Evolutionary conservation across 2,113 vertebrate genomes (phyloP).

Genomic region (Carassius gibelio): DNA sequence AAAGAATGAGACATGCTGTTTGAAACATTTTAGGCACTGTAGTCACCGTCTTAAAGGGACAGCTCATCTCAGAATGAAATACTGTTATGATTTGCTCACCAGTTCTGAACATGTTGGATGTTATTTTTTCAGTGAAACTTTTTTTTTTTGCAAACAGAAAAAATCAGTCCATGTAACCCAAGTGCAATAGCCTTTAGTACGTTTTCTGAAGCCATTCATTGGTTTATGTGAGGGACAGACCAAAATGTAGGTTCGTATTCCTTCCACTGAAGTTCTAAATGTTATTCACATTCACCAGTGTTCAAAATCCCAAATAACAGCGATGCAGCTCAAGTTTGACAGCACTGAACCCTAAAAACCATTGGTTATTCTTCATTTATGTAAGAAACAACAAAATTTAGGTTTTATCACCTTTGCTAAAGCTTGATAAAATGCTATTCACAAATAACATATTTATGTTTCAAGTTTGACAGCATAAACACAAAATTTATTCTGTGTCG

Average conservation of each 20-base stretch:
- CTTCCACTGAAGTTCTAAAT: background rate
- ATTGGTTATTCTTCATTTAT: background rate
- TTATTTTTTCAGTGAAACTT: background rate
- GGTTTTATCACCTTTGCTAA: too few relatives aligned
- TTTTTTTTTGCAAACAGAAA: background rate
- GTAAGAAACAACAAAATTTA: too few relatives aligned
- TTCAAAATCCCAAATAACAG: background rate
- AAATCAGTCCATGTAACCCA: background rate
- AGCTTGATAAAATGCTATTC: too few relatives aligned
- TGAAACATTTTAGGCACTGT: conserved; percentile 62
- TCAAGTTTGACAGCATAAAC: too few relatives aligned
- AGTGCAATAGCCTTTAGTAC: background rate
- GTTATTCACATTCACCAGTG: background rate
- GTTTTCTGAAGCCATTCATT: background rate
- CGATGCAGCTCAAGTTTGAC: background rate
- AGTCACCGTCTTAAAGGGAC: conserved; percentile 64
- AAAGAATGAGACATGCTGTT: conserved; percentile 50
- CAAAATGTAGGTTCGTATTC: background rate
- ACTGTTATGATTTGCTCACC: background rate
- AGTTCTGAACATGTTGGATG: background rate
- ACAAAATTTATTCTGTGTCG: too few relatives aligned
- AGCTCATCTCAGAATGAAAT: background rate
- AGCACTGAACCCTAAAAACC: background rate
- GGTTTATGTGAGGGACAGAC: background rate
- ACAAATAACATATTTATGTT: too few relatives aligned